Percentiles rank a stretch among this genome's conserved stretches.
Evolutionary conservation across 2,888 invertebrate genomes (phyloP).

Genomic region (Megaustenia siamemsis): DNA sequence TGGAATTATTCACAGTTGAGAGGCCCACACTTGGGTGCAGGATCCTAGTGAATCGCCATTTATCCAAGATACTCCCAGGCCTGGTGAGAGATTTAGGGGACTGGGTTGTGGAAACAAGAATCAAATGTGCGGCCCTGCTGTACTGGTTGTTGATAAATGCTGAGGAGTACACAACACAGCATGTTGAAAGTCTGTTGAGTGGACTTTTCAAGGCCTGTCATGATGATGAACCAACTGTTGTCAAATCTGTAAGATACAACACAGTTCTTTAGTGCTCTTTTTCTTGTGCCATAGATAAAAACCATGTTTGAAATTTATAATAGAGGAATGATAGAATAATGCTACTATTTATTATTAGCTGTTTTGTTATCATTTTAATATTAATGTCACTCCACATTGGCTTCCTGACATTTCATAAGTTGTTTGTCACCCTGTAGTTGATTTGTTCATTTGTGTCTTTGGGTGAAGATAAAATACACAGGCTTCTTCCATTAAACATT

Average conservation of each 20-base stretch:
- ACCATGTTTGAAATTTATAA: no score
- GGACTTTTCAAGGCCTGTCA: constrained; percentile 85
- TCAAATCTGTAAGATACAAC: constrained; percentile 79
- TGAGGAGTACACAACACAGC: constrained; percentile 87
- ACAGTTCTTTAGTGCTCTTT: not conserved
- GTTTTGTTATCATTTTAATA: no score
- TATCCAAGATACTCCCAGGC: constrained; percentile 86
- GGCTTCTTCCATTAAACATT: no score
- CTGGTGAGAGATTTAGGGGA: constrained; percentile 87
- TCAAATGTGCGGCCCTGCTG: constrained; percentile 88
- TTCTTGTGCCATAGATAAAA: no score
- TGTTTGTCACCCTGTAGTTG: no score
- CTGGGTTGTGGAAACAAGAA: constrained; percentile 87
- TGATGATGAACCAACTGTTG: constrained; percentile 85
- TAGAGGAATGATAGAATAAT: no score
- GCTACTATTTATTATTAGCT: no score
- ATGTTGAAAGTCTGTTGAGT: constrained; percentile 83
- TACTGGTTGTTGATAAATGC: constrained; percentile 87
- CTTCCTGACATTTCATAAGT: no score
- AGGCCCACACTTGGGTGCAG: constrained; percentile 94
- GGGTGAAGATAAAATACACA: no score
- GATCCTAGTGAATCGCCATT: constrained; percentile 87
- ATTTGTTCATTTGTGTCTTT: no score
- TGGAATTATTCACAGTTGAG: constrained; percentile 81
- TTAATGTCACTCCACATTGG: no score